These are phyloP conservation scores for Pterocles orientalis DNA, from an alignment of 2,113 vertebrate species.

Conservation along the genomic window DNA sequence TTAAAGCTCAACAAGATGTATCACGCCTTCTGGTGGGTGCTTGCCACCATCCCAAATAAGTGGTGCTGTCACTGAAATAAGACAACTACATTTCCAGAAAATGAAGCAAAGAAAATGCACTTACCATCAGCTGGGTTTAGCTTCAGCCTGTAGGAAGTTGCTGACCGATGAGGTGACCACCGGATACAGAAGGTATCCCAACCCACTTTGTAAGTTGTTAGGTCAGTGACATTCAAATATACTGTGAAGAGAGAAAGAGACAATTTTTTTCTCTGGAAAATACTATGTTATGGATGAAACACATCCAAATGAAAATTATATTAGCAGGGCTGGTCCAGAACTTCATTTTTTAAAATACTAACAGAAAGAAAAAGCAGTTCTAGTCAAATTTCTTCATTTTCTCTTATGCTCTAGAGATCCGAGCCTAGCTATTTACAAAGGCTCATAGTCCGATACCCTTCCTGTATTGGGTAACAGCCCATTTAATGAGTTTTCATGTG, in stretches of 20 bases:
- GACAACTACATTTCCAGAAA: neutral
- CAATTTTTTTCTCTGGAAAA: neutral
- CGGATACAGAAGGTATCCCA: slow-evolving; percentile 91
- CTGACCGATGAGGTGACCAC: slow-evolving; percentile 89
- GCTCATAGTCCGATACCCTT: neutral
- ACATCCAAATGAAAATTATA: neutral
- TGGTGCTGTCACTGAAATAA: neutral
- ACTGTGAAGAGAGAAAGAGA: slow-evolving; percentile 74
- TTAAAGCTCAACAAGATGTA: neutral
- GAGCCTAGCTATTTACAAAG: neutral
- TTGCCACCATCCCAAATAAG: neutral
- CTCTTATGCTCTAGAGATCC: neutral
- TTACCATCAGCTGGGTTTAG: slow-evolving; percentile 88
- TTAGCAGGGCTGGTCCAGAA: neutral
- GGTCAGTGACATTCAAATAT: slow-evolving; percentile 92
- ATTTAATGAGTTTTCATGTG: neutral
- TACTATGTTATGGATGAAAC: neutral
- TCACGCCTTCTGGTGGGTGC: neutral
- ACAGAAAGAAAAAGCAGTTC: neutral
- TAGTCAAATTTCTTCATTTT: neutral
- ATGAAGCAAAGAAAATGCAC: neutral
- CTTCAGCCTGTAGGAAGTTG: slow-evolving; percentile 93
- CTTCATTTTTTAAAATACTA: neutral
- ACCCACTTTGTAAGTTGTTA: slow-evolving; percentile 84
- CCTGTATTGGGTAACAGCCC: neutral